Conservation (phyloP, 2,797 vertebrate genomes). For the Girardinus metallicus region DNA sequence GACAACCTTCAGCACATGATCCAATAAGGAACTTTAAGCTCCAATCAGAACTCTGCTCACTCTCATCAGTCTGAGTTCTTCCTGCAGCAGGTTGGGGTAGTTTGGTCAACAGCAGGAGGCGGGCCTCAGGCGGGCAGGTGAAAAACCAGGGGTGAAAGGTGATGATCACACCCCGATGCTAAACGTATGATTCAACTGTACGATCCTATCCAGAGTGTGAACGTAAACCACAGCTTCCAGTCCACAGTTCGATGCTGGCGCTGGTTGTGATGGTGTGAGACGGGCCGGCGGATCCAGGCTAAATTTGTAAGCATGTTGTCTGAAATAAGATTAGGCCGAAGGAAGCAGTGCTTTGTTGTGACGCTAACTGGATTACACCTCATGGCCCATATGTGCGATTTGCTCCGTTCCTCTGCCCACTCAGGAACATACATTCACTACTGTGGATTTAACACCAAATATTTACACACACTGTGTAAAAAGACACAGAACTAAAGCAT, state of each 20-base stretch:
- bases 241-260: not conserved
- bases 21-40: conserved; percentile 3
- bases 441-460: not conserved
- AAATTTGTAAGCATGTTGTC: conserved; percentile 58
- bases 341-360: conserved; percentile 22
- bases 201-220: conserved; percentile 12
- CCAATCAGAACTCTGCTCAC: not conserved
- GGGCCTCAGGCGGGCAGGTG: conserved; percentile 34
- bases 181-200: not conserved
- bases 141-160: conserved; percentile 35
- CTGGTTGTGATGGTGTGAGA: not conserved
- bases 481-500: not conserved
- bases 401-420: conserved; percentile 1
- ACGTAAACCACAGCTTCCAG: not conserved
- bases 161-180: conserved; percentile 16
- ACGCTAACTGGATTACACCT: conserved; percentile 59
- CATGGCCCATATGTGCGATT: conserved; percentile 31
- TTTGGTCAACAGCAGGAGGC: conserved; percentile 28
- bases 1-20: conserved; percentile 15
- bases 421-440: conserved; percentile 9
- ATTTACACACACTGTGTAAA: not conserved
- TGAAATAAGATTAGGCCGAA: conserved; percentile 51
- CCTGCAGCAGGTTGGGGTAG: conserved; percentile 22
- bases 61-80: not conserved
- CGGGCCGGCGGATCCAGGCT: conserved; percentile 25